Percentiles rank a stretch among this genome's conserved stretches.
Conservation (phyloP, 2,888 invertebrate genomes). For the Platycheirus albimanus region DNA sequence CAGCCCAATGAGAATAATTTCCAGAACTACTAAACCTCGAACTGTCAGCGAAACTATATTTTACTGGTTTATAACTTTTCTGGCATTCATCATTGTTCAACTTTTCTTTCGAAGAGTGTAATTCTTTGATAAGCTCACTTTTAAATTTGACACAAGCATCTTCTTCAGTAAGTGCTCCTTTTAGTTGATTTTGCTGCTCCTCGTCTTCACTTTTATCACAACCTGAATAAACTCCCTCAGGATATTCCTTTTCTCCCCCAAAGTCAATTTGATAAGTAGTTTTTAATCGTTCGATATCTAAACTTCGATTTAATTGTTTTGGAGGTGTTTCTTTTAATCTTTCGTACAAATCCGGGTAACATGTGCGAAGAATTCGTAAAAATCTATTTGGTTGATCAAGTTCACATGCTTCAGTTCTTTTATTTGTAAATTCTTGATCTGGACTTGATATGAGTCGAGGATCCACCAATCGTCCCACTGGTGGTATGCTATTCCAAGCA, state of each 20-base stretch:
- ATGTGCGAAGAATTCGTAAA: constrained; percentile 80
- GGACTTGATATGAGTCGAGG: constrained; percentile 79
- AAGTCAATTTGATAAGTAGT: constrained; percentile 86
- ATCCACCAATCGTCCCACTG: constrained; percentile 79
- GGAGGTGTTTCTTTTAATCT: constrained; percentile 84
- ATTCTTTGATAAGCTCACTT: constrained; percentile 77
- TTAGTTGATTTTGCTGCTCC: constrained; percentile 76
- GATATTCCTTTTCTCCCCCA: constrained; percentile 81
- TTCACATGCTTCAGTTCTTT: constrained; percentile 76
- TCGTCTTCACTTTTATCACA: constrained; percentile 76
- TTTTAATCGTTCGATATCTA: constrained; percentile 84
- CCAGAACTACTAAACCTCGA: constrained; percentile 77
- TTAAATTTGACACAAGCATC: constrained; percentile 79
- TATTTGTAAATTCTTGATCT: constrained; percentile 72
- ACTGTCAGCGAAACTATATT: constrained; percentile 78
- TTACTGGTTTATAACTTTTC: constrained; percentile 78
- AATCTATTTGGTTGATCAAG: constrained; percentile 80
- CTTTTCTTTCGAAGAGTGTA: constrained; percentile 75
- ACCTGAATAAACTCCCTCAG: constrained; percentile 80
- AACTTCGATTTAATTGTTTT: constrained; percentile 83
- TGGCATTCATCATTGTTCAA: constrained; percentile 75
- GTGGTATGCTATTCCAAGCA: constrained; percentile 81
- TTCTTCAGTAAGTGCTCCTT: constrained; percentile 75
- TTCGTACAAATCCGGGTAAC: constrained; percentile 85
- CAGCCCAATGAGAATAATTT: constrained; percentile 79